A percentile compares a stretch with the other conserved stretches of the same genome.
Evolutionary conservation across 2,113 vertebrate genomes (phyloP).

Genomic region (Corvus cornix): DNA sequence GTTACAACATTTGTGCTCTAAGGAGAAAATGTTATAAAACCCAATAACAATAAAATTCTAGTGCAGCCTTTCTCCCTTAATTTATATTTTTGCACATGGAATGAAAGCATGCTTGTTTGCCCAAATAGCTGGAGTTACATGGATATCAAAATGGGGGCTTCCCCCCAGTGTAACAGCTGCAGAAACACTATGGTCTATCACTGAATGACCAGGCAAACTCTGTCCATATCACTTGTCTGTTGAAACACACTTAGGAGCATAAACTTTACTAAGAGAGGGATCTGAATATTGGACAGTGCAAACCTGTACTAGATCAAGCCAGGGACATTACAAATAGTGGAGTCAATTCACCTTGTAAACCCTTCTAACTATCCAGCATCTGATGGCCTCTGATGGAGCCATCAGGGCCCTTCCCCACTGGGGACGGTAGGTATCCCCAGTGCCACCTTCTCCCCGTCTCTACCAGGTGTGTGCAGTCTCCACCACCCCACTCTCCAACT

Average conservation of each 20-base stretch:
- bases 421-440: constrained; percentile 38
- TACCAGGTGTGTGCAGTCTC: constrained; percentile 68
- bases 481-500: constrained; percentile 84
- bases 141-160: neutral
- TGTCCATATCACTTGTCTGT: too few species aligned
- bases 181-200: neutral
- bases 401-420: neutral
- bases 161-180: neutral
- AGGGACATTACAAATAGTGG: constrained; percentile 67
- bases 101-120: neutral
- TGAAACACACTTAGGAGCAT: neutral
- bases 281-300: constrained; percentile 70
- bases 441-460: neutral
- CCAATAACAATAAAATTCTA: neutral
- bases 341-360: constrained; percentile 22
- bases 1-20: neutral
- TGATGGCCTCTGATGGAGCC: constrained; percentile 13
- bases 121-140: neutral
- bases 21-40: neutral
- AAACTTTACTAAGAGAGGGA: neutral
- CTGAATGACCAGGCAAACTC: neutral
- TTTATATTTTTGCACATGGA: neutral
- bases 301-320: constrained; percentile 70
- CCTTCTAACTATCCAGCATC: constrained; percentile 37
- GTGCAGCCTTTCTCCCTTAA: neutral